phyloP scores from a whole-genome alignment of 2,888 invertebrate genomes.

The Tetramorium bicarinatum region DNA sequence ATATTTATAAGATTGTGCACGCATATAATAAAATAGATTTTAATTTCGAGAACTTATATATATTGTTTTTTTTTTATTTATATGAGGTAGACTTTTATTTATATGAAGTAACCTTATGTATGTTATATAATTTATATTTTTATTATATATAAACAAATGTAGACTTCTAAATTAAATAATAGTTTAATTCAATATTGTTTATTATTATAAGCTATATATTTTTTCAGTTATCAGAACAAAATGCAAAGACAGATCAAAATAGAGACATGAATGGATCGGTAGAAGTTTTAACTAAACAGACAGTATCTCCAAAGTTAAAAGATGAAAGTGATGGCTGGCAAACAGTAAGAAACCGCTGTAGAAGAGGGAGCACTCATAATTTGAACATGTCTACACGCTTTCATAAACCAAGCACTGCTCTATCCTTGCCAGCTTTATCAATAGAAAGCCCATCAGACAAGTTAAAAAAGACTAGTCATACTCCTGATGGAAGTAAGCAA shows the following conservation, averaged over 20 bases:
- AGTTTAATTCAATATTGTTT: neutral
- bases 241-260: conserved; percentile 67
- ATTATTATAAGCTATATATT: neutral
- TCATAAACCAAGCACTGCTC: conserved; percentile 94
- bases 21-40: neutral
- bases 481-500: conserved; percentile 77
- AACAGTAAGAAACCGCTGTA: conserved; percentile 92
- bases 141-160: neutral
- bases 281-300: conserved; percentile 79
- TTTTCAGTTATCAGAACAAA: conserved; percentile 69
- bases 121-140: neutral
- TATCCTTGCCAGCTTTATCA: conserved; percentile 92
- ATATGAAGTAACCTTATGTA: neutral
- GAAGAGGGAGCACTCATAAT: conserved; percentile 90
- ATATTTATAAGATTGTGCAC: neutral
- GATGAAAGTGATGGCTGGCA: conserved; percentile 93
- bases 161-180: conserved; percentile 1
- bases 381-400: conserved; percentile 90
- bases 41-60: neutral
- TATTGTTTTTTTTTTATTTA: no score
- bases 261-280: conserved; percentile 82
- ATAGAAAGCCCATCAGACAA: conserved; percentile 80
- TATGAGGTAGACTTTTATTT: neutral
- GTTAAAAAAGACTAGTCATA: conserved; percentile 79
- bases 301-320: conserved; percentile 81